Conservation (phyloP, 2,888 invertebrate species). For the Odontothrips loti region DNA sequence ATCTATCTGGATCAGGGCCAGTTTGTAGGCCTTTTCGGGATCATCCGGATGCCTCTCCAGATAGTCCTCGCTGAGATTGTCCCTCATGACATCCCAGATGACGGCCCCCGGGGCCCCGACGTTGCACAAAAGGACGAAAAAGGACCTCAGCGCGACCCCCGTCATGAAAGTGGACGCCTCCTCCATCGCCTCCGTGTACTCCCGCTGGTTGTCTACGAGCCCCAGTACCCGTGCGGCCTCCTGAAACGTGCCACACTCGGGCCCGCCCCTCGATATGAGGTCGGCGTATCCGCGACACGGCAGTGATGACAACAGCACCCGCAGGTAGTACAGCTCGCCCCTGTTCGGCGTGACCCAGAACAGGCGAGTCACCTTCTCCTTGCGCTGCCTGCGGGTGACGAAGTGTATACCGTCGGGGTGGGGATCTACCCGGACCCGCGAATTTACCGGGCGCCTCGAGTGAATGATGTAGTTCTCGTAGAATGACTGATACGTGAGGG, state of each 20-base stretch:
- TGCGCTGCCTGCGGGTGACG: constrained; percentile 29
- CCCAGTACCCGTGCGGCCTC: constrained; percentile 31
- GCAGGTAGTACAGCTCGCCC: constrained; percentile 30
- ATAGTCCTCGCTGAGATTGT: constrained; percentile 32
- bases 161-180: constrained; percentile 31
- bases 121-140: constrained; percentile 30
- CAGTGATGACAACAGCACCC: constrained; percentile 20
- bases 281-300: constrained; percentile 32
- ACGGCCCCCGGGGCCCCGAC: constrained; percentile 29
- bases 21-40: constrained; percentile 18
- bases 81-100: constrained; percentile 30
- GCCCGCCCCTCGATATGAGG: constrained; percentile 28
- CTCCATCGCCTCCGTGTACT: constrained; percentile 29
- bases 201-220: constrained; percentile 29
- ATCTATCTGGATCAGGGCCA: constrained; percentile 30
- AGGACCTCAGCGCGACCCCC: background rate
- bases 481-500: constrained; percentile 28
- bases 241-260: constrained; percentile 31
- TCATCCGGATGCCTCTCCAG: constrained; percentile 15
- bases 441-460: background rate
- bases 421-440: background rate
- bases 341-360: constrained; percentile 31
- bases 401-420: constrained; percentile 29
- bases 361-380: constrained; percentile 28
- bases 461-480: constrained; percentile 31